phyloP scores from a whole-genome alignment of 2,797 vertebrate genomes.

The Anabas testudineus region DNA sequence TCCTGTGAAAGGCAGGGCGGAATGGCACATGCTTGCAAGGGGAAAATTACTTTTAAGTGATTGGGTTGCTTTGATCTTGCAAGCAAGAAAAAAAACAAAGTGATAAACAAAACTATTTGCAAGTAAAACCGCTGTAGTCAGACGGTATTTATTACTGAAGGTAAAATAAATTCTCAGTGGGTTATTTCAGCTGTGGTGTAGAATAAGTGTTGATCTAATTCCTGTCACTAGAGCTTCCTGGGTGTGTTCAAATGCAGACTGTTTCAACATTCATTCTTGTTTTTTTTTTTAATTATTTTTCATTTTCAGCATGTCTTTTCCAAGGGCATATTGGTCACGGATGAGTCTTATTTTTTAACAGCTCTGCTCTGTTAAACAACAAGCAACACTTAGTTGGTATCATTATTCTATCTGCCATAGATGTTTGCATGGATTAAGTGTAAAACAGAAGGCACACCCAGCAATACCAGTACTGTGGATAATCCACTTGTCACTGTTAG shows the following conservation, averaged over 20 bases:
- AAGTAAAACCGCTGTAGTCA: conserved; percentile 23
- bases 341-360: conserved; percentile 39
- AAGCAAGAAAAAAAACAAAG: conserved; percentile 24
- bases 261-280: conserved; percentile 49
- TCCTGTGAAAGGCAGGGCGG: conserved; percentile 14
- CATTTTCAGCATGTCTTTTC: conserved; percentile 40
- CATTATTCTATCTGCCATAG: conserved; percentile 1
- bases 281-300: no score
- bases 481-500: conserved; percentile 9
- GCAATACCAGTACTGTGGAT: conserved; percentile 4
- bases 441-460: conserved; percentile 8
- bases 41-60: conserved; percentile 29
- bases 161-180: conserved; percentile 19
- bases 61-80: conserved; percentile 32
- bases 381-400: conserved; percentile 25
- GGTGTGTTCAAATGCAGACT: conserved; percentile 43
- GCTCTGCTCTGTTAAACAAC: conserved; percentile 37
- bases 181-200: conserved; percentile 37
- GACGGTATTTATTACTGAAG: conserved; percentile 34
- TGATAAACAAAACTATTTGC: conserved; percentile 45
- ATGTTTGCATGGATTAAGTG: conserved; percentile 15
- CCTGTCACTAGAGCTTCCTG: conserved; percentile 28
- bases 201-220: conserved; percentile 56
- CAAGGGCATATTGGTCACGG: conserved; percentile 14
- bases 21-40: conserved; percentile 1